These are phyloP conservation scores for Pseudanteris insignis DNA, from an alignment of 2,888 invertebrate genomes.

Conservation along the genomic window DNA sequence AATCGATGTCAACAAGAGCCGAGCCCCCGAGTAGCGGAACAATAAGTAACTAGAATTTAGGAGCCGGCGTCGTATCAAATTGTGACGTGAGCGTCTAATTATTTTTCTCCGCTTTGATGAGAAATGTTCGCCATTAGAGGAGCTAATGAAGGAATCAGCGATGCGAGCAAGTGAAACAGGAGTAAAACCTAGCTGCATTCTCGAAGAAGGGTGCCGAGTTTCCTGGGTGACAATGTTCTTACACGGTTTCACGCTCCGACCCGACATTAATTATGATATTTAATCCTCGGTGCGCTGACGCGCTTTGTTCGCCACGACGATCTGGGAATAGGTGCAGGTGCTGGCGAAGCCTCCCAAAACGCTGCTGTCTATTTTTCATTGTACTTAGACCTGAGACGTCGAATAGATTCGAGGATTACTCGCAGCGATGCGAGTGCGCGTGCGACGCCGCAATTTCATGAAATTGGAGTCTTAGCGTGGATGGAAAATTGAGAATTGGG, in stretches of 20 bases:
- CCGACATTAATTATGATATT: constrained; percentile 62
- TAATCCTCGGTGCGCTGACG: constrained; percentile 52
- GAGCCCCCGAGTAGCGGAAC: too few species aligned
- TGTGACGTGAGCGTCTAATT: constrained; percentile 11
- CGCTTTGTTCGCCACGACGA: constrained; percentile 51
- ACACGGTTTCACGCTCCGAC: constrained; percentile 45
- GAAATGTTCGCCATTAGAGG: constrained; percentile 30
- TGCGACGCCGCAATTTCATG: constrained; percentile 10
- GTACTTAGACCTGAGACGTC: constrained; percentile 31
- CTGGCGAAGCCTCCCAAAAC: constrained; percentile 28
- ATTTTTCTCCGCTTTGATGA: constrained; percentile 22
- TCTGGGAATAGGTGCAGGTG: constrained; percentile 51
- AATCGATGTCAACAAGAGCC: constrained; percentile 1
- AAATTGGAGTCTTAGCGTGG: too few species aligned
- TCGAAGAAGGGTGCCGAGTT: constrained; percentile 48
- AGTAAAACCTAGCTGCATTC: constrained; percentile 38
- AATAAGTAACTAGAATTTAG: not conserved
- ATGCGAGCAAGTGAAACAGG: constrained; percentile 50
- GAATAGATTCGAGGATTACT: constrained; percentile 40
- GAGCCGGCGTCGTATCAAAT: constrained; percentile 2
- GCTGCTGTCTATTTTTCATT: constrained; percentile 37
- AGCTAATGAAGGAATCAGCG: constrained; percentile 43
- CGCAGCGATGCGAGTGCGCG: constrained; percentile 6
- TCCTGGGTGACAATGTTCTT: constrained; percentile 53
- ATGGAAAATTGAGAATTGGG: constrained; percentile 23